Conservation (phyloP, 2,888 invertebrate species). For the Laspeyria flexula region DNA sequence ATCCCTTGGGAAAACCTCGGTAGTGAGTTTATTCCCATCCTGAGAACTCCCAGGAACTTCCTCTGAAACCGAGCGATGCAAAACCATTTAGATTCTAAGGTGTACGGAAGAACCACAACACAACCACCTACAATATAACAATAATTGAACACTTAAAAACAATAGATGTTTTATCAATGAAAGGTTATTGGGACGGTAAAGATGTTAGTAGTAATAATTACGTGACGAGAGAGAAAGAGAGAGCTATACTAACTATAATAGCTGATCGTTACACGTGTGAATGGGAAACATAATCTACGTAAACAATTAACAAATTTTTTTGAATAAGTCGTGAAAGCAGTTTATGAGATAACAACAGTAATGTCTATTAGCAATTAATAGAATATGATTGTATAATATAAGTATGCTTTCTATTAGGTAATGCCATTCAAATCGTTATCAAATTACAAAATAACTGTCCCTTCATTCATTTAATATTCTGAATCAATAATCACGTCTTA, state of each 20-base stretch:
- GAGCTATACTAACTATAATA: not conserved
- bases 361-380: constrained; percentile 30
- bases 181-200: too few relatives aligned
- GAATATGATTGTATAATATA: constrained; percentile 32
- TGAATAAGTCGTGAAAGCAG: constrained; percentile 27
- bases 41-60: too few relatives aligned
- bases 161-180: too few relatives aligned
- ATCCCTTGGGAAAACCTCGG: too few relatives aligned
- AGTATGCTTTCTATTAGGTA: constrained; percentile 30
- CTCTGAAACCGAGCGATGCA: too few relatives aligned
- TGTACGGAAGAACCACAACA: too few relatives aligned
- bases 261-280: not conserved
- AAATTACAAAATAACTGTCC: constrained; percentile 29
- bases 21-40: too few relatives aligned
- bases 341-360: constrained; percentile 25
- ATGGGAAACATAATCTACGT: not conserved
- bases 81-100: too few relatives aligned
- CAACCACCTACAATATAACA: too few relatives aligned
- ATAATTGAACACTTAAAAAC: too few relatives aligned
- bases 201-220: too few relatives aligned
- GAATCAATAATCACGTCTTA: constrained; percentile 31
- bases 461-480: constrained; percentile 32
- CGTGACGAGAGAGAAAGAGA: not conserved
- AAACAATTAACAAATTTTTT: constrained; percentile 6
- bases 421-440: constrained; percentile 17